Evolutionary conservation across 35 echinoderm and acorn worm species (phyloP).

Genomic region (Lytechinus variegatus): DNA sequence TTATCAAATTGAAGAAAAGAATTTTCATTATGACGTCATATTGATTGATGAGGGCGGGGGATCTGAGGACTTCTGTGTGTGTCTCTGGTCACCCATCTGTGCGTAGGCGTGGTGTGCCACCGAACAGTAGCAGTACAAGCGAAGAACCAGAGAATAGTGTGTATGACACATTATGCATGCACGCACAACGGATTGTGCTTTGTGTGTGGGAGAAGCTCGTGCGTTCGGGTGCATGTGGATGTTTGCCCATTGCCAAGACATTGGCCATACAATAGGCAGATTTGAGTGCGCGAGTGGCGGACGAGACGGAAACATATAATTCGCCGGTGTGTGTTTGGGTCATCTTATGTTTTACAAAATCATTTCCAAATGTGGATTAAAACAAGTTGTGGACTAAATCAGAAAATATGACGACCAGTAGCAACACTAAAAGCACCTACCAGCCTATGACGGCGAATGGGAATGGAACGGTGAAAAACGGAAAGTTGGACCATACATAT

Average conservation of each 20-base stretch:
- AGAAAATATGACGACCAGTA: constrained; percentile 9
- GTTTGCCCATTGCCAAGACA: background rate
- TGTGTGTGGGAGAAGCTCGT: background rate
- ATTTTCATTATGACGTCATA: background rate
- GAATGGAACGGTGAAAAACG: constrained; percentile 22
- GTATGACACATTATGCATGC: constrained; percentile 1
- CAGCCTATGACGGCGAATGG: constrained; percentile 30
- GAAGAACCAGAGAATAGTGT: background rate
- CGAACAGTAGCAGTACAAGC: background rate
- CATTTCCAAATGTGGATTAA: constrained; percentile 9
- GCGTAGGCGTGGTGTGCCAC: background rate
- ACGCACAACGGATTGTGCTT: background rate
- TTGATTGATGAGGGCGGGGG: background rate
- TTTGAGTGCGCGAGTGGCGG: background rate
- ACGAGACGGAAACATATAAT: background rate
- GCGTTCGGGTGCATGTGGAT: background rate
- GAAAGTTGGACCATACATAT: background rate
- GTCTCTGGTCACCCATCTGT: background rate
- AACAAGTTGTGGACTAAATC: background rate
- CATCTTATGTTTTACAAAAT: background rate
- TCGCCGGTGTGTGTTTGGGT: background rate
- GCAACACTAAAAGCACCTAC: background rate
- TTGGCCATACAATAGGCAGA: background rate
- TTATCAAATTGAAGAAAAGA: background rate
- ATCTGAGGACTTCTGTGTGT: background rate